These are phyloP conservation scores for Latheticus oryzae DNA, from an alignment of 2,888 invertebrate species.

Conservation along the genomic window DNA sequence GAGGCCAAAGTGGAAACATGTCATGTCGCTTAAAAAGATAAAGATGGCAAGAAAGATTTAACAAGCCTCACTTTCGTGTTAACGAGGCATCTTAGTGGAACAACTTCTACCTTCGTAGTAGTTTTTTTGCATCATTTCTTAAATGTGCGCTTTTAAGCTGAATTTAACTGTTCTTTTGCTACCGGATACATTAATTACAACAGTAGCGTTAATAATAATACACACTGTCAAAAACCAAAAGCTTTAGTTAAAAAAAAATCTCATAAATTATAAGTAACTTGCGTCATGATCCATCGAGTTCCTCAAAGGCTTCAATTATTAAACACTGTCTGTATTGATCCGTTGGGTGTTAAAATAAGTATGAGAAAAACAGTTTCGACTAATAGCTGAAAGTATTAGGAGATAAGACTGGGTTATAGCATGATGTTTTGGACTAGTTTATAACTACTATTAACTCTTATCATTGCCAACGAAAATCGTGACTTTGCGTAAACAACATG, in stretches of 20 bases:
- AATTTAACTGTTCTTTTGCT: conserved; percentile 26
- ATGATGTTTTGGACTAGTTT: conserved; percentile 10
- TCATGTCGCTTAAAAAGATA: too few species aligned
- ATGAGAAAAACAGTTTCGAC: too few species aligned
- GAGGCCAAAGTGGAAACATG: too few species aligned
- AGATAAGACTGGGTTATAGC: too few species aligned
- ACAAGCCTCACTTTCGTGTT: too few species aligned
- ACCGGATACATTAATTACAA: conserved; percentile 24
- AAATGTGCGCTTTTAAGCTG: conserved; percentile 11
- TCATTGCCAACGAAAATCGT: too few species aligned
- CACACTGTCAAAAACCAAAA: conserved; percentile 3
- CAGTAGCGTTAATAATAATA: conserved; percentile 26
- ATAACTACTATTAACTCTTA: conserved; percentile 8
- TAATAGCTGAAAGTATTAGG: too few species aligned
- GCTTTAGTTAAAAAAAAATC: conserved; percentile 9
- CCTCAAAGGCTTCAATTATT: conserved; percentile 15
- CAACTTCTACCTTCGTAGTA: too few species aligned
- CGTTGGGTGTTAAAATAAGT: too few species aligned
- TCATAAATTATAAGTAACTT: conserved; percentile 26
- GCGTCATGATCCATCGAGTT: conserved; percentile 24
- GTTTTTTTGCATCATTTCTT: neutral
- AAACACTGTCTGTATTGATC: conserved; percentile 8
- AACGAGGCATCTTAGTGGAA: conserved; percentile 11
- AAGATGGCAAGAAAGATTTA: too few species aligned
- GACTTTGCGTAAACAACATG: neutral